Base-by-base conservation (phyloP, 2,113 vertebrate genomes). In the Tachuris rubrigastra region DNA sequence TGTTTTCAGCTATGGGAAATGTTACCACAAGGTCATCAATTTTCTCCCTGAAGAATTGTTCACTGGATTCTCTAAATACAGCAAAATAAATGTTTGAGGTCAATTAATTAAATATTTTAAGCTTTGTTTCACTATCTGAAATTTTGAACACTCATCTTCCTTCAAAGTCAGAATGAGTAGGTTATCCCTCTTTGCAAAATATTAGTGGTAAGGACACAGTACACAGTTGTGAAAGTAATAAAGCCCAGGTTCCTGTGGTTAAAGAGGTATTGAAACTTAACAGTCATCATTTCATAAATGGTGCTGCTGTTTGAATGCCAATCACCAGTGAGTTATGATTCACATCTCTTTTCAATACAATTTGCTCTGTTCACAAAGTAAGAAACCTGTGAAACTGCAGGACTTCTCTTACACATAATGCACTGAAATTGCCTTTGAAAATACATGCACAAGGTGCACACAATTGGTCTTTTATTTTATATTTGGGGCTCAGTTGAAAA, bases 81-180 rank as follows among this genome's bases (percentile, higher is more conserved):
- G 30, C 9, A 85, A 87, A 65, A 73, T 46, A 62, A 77, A 81
- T 62, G 56, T 83, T 96, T 94, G 56, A 92, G 71, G 84, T 93
- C 71, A 95, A 93, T 92, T 86, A 63, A 82, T 85, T 95, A 93
- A 72, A 42, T 92, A 80, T 90, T 94, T 95, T 73, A 59, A 96
- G 71, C 42, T 79, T 79, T 91, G 39, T 95, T 95, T 96, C 71
- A 93, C 71, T 74, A 30, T 77, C 80, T 95, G 59, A 93, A 27
- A 76, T 92, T 94, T 83, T 93, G 72, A 93, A 66, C 35, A 10
- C 25, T 31, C 35, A 69, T 60, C 49, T 95, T 83, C 87, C 71
- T 96, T 97, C 69, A 95, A 80, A 97, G 95, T 85, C 82, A 97
- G 42, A 44, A 93, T 60, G 25, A 89, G 66, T 76, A 90, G 60